Conservation (phyloP, 2,888 invertebrate species). For the Plebejus argus region DNA sequence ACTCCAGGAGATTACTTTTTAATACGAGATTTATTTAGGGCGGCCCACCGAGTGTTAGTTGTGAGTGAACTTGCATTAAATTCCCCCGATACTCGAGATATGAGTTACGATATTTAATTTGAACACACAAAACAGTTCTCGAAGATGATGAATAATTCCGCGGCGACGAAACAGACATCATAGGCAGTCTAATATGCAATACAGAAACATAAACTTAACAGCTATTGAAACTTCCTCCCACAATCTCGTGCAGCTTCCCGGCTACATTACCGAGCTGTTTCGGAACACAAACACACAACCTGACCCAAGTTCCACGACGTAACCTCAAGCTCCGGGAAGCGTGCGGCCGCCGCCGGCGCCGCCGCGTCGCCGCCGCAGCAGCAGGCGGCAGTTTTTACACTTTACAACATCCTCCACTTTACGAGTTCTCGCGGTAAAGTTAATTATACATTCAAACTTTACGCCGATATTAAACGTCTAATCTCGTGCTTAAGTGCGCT, state of each 20-base stretch:
- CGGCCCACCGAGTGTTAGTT: background rate
- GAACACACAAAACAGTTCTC: background rate
- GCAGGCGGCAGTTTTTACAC: constrained; percentile 14
- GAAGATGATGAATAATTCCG: background rate
- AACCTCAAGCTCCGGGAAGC: background rate
- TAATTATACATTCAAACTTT: constrained; percentile 15
- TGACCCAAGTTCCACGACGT: background rate
- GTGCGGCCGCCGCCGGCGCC: background rate
- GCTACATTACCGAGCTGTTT: background rate
- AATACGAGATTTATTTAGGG: constrained; percentile 24
- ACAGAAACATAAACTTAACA: background rate
- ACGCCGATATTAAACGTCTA: constrained; percentile 1
- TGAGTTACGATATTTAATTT: background rate
- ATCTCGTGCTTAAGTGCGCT: constrained; percentile 16
- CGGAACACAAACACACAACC: background rate
- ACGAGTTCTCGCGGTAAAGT: constrained; percentile 22
- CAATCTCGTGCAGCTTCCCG: background rate
- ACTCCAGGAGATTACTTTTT: constrained; percentile 25
- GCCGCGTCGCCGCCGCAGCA: background rate
- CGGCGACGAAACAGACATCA: background rate
- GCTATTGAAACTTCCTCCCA: background rate
- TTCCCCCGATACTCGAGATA: background rate
- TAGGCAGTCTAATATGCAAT: background rate
- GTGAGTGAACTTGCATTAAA: background rate
- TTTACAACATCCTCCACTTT: constrained; percentile 24